phyloP scores from a whole-genome alignment of 2,797 vertebrate genomes.

The Falco concolor region DNA sequence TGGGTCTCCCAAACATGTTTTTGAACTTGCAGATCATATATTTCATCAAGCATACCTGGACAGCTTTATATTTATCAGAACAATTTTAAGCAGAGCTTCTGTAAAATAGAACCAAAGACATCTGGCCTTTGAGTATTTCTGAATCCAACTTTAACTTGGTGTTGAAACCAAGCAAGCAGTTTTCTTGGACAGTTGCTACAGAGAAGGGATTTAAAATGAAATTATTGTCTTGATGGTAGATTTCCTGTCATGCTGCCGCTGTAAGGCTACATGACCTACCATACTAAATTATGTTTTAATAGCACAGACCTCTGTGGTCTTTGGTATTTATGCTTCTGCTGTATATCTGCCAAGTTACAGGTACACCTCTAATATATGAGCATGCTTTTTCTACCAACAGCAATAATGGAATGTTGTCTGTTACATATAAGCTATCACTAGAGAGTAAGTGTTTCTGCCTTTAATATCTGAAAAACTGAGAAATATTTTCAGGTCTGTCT shows the following conservation, averaged over 20 bases:
- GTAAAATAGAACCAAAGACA: not conserved
- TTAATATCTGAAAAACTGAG: not conserved
- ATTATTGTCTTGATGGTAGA: constrained; percentile 8
- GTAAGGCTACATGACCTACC: not conserved
- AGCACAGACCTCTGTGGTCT: not conserved
- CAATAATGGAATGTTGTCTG: not conserved
- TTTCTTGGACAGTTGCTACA: not conserved
- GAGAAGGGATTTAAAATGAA: constrained; percentile 11
- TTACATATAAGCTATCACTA: not conserved
- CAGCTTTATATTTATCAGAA: not conserved
- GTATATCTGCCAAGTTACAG: not conserved
- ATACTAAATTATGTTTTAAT: constrained; percentile 24
- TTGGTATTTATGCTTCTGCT: constrained; percentile 19
- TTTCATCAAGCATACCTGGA: not conserved
- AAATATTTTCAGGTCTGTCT: not conserved
- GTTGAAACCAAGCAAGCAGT: not conserved
- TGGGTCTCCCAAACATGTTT: not conserved
- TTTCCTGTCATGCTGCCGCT: not conserved
- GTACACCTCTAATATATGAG: not conserved
- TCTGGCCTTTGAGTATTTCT: not conserved
- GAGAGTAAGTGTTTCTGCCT: not conserved
- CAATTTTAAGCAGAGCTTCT: not conserved
- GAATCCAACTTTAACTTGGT: not conserved
- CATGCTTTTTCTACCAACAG: not conserved
- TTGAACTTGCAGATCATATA: not conserved